These are phyloP conservation scores for Rhinoderma darwinii DNA, from an alignment of 2,113 vertebrate species.

Conservation along the genomic window DNA sequence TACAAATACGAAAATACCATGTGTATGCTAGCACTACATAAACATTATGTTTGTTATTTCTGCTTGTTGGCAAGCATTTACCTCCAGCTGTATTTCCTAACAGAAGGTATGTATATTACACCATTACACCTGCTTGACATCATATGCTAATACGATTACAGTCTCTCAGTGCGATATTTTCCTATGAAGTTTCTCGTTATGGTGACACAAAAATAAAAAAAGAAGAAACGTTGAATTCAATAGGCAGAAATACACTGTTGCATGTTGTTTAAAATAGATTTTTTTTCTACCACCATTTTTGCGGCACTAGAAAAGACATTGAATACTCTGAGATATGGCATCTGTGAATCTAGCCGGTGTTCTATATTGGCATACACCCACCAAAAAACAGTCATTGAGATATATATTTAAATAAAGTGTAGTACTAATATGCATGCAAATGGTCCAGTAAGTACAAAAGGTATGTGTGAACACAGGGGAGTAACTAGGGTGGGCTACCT, in stretches of 20 bases:
- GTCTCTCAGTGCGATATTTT: background rate
- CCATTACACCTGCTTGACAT: conserved; percentile 27
- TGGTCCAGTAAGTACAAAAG: no score
- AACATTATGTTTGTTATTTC: background rate
- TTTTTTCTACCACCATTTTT: no score
- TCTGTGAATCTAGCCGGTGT: background rate
- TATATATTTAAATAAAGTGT: no score
- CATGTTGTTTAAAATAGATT: no score
- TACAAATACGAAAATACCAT: background rate
- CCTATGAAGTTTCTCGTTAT: background rate
- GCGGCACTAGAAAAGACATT: no score
- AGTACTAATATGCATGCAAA: no score
- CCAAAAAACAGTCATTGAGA: background rate
- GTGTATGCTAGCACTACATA: background rate
- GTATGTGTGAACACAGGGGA: no score
- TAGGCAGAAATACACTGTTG: no score
- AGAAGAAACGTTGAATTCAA: no score
- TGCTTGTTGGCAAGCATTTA: conserved; percentile 7
- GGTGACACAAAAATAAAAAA: background rate
- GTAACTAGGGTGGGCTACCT: no score
- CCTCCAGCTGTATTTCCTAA: background rate
- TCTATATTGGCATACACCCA: background rate
- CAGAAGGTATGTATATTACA: conserved; percentile 17
- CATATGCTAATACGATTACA: conserved; percentile 17
- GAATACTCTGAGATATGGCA: background rate